Evolutionary conservation across 2,113 vertebrate genomes (phyloP).

Genomic region (Scalopus aquaticus): DNA sequence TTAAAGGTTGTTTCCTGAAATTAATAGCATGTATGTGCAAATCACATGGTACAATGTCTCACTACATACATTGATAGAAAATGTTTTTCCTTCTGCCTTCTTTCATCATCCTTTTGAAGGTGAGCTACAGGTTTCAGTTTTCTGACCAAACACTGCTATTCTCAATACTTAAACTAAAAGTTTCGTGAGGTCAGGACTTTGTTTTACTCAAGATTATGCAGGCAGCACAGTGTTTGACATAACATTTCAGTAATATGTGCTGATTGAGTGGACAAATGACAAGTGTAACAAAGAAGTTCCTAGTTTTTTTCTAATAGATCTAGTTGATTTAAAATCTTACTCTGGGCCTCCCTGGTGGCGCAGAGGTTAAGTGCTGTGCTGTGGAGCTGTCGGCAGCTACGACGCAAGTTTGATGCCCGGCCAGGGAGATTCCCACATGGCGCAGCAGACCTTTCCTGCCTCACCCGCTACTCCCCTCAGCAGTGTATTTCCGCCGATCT

Average conservation of each 20-base stretch:
- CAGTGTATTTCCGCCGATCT: no score
- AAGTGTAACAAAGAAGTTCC: background rate
- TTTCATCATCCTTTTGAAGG: background rate
- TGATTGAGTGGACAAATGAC: background rate
- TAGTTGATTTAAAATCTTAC: background rate
- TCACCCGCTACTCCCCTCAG: no score
- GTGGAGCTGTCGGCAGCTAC: no score
- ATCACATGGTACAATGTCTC: background rate
- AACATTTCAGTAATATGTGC: background rate
- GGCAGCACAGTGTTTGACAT: fast-evolving
- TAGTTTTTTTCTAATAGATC: background rate
- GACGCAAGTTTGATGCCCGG: no score
- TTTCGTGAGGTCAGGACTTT: background rate
- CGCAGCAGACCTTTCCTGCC: no score
- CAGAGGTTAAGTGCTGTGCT: no score
- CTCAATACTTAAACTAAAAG: background rate
- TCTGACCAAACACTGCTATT: background rate
- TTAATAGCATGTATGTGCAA: background rate
- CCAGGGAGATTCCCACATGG: no score
- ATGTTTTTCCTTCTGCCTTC: background rate
- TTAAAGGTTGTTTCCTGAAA: background rate
- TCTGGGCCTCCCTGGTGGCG: no score
- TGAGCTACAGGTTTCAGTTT: background rate
- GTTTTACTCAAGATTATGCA: background rate
- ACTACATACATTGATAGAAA: background rate